Evolutionary conservation across 2,888 invertebrate genomes (phyloP), one percentile per base, ranked within the genome.

Genomic region (Oxytorus armatus): DNA sequence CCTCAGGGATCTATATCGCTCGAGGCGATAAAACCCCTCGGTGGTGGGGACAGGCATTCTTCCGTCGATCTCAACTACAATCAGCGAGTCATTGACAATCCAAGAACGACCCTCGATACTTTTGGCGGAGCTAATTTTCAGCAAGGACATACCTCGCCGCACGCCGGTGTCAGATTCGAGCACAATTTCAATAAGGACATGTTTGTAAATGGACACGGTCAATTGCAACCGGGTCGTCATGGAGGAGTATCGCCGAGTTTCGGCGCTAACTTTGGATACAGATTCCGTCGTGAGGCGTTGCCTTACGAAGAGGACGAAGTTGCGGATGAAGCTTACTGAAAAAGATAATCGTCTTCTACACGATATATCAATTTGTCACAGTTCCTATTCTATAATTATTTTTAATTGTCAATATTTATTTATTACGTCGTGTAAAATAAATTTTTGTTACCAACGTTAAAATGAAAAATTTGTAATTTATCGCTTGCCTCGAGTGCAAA

Each of bases 91-190:
- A 61, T 82, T 33, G 29, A 77, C 51, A 39, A 59, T 10, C 81
- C 79, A 0, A 78, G 65, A 21, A 16, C 51, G 5, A 83, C 4
- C 1, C 72, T 79, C 0, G 65, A 70, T 11, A 77, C 81, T 0
- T 85, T 73, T 3, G 87, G 86, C 3, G 86, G 86, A 11, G 55
- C 81, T 5, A 83, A 79, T 44, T n/a, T 82, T 5, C 74, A 65
- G 0, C 82, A 84, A 21, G 66, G 73, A n/a, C 61, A 66, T 1
- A 55, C 78, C 0, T 69, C 74, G 1, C 86, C 85, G 0, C 85
- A 85, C 3, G 29, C 59, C 0, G 87, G 86, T 8, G 0, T 85
- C 1, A 68, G 77, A 1, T 7, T 65, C 3, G 80, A 82, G 5
- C 82, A 77, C 10, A 47, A 68, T 0, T 85, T 49, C 33, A 75